These are phyloP conservation scores for Ditylenchus weischeri DNA, from an alignment of 2,888 invertebrate species.

Conservation along the genomic window DNA sequence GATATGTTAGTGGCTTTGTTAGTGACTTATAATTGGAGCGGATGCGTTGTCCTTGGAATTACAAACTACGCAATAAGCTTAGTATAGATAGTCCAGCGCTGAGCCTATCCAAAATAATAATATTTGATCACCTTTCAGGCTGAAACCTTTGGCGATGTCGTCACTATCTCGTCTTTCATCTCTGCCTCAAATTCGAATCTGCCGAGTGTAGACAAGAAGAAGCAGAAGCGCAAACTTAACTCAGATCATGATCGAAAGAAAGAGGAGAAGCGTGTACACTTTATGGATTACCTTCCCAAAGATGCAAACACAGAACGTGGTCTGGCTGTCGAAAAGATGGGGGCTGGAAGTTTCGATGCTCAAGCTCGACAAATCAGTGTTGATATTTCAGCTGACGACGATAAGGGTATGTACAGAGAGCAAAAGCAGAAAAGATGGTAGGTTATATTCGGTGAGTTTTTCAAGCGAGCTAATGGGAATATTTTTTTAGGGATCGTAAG, in stretches of 20 bases:
- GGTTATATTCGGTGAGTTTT: not conserved
- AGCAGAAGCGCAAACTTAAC: constrained; percentile 1
- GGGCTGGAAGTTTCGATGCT: constrained; percentile 67
- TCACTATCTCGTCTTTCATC: constrained; percentile 20
- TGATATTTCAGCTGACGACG: constrained; percentile 78
- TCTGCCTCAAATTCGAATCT: not conserved
- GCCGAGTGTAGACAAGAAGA: constrained; percentile 7
- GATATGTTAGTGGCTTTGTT: too few species aligned
- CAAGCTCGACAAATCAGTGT: constrained; percentile 77
- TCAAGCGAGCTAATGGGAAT: not conserved
- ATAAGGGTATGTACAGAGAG: constrained; percentile 58
- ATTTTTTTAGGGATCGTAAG: constrained; percentile 75
- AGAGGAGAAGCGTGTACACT: constrained; percentile 43
- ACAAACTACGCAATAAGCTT: too few species aligned
- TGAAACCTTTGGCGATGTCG: constrained; percentile 37
- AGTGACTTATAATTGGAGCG: too few species aligned
- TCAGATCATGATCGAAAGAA: constrained; percentile 27
- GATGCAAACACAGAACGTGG: constrained; percentile 47
- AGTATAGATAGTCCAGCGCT: too few species aligned
- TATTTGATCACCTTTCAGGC: constrained; percentile 22
- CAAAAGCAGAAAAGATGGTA: constrained; percentile 47
- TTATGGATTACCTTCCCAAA: constrained; percentile 44
- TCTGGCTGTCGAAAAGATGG: constrained; percentile 40
- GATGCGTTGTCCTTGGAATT: too few species aligned
- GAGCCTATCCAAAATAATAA: too few species aligned